Evolutionary conservation across 2,797 vertebrate species (phyloP).

Genomic region (Leptatherina wallacei): DNA sequence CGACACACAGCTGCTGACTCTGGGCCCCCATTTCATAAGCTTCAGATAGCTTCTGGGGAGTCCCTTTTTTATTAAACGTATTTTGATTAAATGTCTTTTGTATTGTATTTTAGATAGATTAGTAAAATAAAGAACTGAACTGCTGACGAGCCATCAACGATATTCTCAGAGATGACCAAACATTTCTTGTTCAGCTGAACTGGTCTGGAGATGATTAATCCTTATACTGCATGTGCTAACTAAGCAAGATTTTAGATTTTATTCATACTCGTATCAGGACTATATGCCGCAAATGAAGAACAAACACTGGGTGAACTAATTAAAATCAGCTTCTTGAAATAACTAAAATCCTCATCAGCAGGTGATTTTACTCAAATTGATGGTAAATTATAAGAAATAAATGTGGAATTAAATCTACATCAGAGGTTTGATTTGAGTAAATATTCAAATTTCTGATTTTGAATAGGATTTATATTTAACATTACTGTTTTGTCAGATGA

Average conservation of each 20-base stretch:
- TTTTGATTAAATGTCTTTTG: too few relatives aligned
- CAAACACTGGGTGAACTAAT: not conserved
- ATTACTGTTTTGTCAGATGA: too few relatives aligned
- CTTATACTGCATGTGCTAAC: slow-evolving; percentile 1
- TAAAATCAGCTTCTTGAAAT: not conserved
- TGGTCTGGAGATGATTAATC: not conserved
- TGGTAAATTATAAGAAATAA: not conserved
- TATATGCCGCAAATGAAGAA: not conserved
- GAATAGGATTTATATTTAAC: not conserved
- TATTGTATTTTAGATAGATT: too few relatives aligned
- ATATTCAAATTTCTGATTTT: not conserved
- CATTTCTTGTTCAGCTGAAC: not conserved
- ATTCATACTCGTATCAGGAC: slow-evolving; percentile 3
- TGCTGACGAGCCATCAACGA: not conserved
- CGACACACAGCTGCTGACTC: slow-evolving; percentile 11
- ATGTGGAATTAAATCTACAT: not conserved
- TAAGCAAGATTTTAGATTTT: not conserved
- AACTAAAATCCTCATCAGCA: not conserved
- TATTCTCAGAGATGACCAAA: slow-evolving; percentile 10
- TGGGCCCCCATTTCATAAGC: too few relatives aligned
- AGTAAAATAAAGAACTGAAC: too few relatives aligned
- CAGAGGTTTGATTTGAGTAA: not conserved
- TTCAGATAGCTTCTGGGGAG: too few relatives aligned
- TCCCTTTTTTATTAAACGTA: too few relatives aligned
- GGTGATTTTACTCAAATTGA: not conserved